These are phyloP conservation scores for Aleiodes sp. DNA, from an alignment of 1,140 invertebrate species.

Conservation along the genomic window DNA sequence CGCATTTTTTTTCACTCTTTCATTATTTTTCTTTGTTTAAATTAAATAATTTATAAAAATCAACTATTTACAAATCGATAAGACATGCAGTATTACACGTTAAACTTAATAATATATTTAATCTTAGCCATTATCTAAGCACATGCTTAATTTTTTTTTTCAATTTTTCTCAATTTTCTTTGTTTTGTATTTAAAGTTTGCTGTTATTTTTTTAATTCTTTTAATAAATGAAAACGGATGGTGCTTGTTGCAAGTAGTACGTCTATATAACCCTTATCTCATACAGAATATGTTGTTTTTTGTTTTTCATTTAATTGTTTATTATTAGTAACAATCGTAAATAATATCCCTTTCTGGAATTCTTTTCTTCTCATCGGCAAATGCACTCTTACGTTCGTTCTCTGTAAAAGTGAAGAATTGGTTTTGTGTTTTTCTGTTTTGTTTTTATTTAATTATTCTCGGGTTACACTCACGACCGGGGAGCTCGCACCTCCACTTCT, in stretches of 20 bases:
- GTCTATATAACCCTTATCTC: constrained; percentile 50
- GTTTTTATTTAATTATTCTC: constrained; percentile 23
- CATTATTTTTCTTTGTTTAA: constrained; percentile 43
- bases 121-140: constrained; percentile 54
- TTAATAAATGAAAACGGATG: constrained; percentile 40
- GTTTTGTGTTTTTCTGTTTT: constrained; percentile 17
- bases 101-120: constrained; percentile 50
- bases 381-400: constrained; percentile 55
- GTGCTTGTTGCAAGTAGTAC: constrained; percentile 50
- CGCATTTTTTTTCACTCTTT: constrained; percentile 2
- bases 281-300: constrained; percentile 38
- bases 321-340: constrained; percentile 53
- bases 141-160: constrained; percentile 50
- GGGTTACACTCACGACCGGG: constrained; percentile 50
- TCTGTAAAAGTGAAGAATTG: constrained; percentile 52
- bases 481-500: constrained; percentile 54
- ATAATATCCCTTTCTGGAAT: constrained; percentile 51
- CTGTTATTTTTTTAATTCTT: background rate
- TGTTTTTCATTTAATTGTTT: constrained; percentile 40
- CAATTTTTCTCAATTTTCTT: constrained; percentile 26
- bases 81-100: constrained; percentile 56
- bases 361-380: constrained; percentile 53
- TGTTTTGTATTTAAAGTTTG: constrained; percentile 23
- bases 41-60: constrained; percentile 63
- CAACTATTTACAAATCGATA: constrained; percentile 63